phyloP scores from a whole-genome alignment of 64 coral and sea anemone species.

The Astreopora myriophthalma region DNA sequence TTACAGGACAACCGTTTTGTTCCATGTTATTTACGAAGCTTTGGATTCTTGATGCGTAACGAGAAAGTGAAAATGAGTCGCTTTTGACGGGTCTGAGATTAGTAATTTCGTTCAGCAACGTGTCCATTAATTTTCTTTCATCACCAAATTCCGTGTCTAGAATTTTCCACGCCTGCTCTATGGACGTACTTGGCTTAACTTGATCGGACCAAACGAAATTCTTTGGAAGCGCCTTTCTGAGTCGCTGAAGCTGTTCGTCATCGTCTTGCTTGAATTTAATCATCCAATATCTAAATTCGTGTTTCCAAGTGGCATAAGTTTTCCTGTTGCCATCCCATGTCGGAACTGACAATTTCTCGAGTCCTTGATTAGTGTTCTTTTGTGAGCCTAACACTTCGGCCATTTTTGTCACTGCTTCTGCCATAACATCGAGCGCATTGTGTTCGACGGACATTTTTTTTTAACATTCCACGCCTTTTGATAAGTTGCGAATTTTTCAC shows the following conservation, averaged over 20 bases:
- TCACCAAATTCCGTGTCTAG: neutral
- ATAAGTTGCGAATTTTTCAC: neutral
- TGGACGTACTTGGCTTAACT: neutral
- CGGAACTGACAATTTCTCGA: neutral
- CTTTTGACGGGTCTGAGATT: neutral
- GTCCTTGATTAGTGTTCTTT: slow-evolving; percentile 2
- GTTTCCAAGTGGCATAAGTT: neutral
- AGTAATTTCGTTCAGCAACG: neutral
- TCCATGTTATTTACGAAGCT: slow-evolving; percentile 62
- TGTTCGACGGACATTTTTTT: neutral
- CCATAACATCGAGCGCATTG: neutral
- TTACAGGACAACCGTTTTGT: slow-evolving; percentile 61
- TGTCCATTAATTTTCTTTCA: slow-evolving; percentile 28
- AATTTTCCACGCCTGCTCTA: slow-evolving; percentile 23
- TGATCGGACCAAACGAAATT: neutral
- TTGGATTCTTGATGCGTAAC: neutral
- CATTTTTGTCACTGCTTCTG: slow-evolving; percentile 9
- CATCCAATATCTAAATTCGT: neutral
- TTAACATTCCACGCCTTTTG: neutral
- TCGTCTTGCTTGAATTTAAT: neutral
- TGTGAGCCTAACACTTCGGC: neutral
- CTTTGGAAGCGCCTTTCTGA: neutral
- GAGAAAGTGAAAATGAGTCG: neutral
- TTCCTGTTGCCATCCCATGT: neutral
- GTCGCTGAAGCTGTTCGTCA: neutral